Percentiles rank a stretch among this genome's conserved stretches.
phyloP scores from a whole-genome alignment of 2,113 vertebrate species.

The Sinocyclocheilus maitianheensis region DNA sequence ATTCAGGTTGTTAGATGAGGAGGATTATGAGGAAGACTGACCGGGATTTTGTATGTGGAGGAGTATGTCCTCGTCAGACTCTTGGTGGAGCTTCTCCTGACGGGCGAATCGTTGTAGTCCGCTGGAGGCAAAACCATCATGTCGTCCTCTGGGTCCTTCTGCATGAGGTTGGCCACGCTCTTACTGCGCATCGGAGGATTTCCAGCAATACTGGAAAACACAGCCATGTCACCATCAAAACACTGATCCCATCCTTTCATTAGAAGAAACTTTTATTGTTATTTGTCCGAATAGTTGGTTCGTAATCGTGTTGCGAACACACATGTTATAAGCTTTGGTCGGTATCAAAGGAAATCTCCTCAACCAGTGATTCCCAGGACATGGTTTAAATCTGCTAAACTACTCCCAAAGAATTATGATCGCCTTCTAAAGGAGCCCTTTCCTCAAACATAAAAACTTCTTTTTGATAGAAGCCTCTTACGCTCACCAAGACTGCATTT shows the following conservation, averaged over 20 bases:
- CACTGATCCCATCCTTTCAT: background rate
- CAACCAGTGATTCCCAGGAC: too few species aligned
- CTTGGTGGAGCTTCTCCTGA: slow-evolving; percentile 50
- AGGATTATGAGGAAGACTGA: slow-evolving; percentile 58
- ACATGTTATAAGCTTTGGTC: too few species aligned
- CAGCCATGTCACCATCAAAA: too few species aligned
- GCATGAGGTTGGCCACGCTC: slow-evolving; percentile 87
- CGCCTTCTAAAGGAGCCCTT: too few species aligned
- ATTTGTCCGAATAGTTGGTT: too few species aligned
- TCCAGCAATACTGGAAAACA: slow-evolving; percentile 34
- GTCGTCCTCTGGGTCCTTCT: slow-evolving; percentile 78
- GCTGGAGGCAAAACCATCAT: slow-evolving; percentile 85
- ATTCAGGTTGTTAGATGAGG: background rate
- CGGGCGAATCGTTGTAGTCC: slow-evolving; percentile 77
- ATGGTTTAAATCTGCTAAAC: too few species aligned
- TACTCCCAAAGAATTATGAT: too few species aligned
- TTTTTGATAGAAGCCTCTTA: too few species aligned
- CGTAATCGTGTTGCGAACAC: too few species aligned
- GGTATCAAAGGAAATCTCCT: too few species aligned
- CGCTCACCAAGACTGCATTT: background rate
- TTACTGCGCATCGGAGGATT: slow-evolving; percentile 77
- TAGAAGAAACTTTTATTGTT: background rate
- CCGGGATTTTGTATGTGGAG: slow-evolving; percentile 63
- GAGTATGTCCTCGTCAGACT: slow-evolving; percentile 53
- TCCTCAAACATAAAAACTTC: too few species aligned